Base-by-base conservation (phyloP, 2,888 invertebrate genomes). In the Calameuta filiformis region DNA sequence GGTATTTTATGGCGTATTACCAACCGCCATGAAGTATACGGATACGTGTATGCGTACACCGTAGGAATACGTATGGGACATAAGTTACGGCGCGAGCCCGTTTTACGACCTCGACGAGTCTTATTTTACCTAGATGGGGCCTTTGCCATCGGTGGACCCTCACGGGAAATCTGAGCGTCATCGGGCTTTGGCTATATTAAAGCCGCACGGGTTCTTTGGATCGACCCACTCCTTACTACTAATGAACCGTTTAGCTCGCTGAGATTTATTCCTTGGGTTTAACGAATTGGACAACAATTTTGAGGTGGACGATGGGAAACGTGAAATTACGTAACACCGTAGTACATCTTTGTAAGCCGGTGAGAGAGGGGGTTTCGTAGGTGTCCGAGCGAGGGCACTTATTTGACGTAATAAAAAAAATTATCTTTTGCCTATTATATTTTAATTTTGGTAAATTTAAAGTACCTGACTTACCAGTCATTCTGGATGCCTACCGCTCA, bases 1-100 rank as follows among this genome's bases (percentile, higher is more conserved):
- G 75, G 86, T 85, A 85, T 86, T 88, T 89, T 89, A 89, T 88
- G 86, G 89, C 87, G 85, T 86, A 89, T 89, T 89, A 89, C 87
- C 84, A 85, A 84, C 88, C 86, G 85, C 86, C 87, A 87, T 87
- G 87, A 87, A 87, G 85, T 87, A 87, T 87, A 88, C 88, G 56
- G 37, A 37, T 34, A 74, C n/a, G 6, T 37, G 74, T 34, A 74
- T 30, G 35, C 74, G 74, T 74, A 37, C 40, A 37, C 30, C 35
- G 87, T 88, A 87, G 87, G 87, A 88, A 85, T 77, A 83, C 37
- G 35, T 83, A 81, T 80, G 71, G 82, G 81, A 84, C 83, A 80
- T 87, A 87, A 89, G 84, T 89, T 89, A 88, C 85, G 86, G 83
- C 85, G 83, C 76, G 83, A 82, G 85, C 77, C 73, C 82, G 82